Evolutionary conservation across 1,140 invertebrate species (phyloP), one percentile per base, ranked within the genome.

Genomic region (Formica exsecta): DNA sequence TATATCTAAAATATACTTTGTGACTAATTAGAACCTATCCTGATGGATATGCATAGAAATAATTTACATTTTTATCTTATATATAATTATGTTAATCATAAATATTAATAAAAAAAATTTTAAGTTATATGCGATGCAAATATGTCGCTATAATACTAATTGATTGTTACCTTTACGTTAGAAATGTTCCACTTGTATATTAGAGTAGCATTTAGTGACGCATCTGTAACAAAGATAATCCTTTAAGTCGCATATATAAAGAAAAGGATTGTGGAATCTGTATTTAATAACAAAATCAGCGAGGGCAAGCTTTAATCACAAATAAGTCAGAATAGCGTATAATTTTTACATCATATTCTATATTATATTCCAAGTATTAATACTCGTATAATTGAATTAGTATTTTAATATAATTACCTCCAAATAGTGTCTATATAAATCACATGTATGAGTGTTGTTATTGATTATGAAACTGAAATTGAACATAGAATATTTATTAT

Each of bases 271-370:
- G 11, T 48, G 9, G 0, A 48, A 48, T 29, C 8, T 22, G 61
- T 36, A 74, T 65, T 29, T 16, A 61, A 3, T 0, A 64, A 3
- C 6, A 62, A 7, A 32, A 81, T 85, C 92, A 93, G 92, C 86
- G 92, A 93, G 92, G 92, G 92, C 92, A 93, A 93, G 91, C 66
- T n/a, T 7, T 25, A 89, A 86, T 92, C 90, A 91, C 73, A 54
- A 0, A n/a, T 66, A 77, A 80, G 32, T 92, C 90, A 90, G 91
- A 70, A 87, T 93, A 93, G 92, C 92, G 92, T 93, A 93, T 91
- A 91, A 62, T 25, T 44, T 85, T 13, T 76, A 89, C 90, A 92
- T 92, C 92, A 93, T 89, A 32, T 86, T 76, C 3, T 1, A 2
- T 25, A 71, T 77, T 79, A 25, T 25, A 66, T 68, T 8, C 5